Evolutionary conservation across 1,140 invertebrate species (phyloP).

Genomic region (Scylla paramamosain): DNA sequence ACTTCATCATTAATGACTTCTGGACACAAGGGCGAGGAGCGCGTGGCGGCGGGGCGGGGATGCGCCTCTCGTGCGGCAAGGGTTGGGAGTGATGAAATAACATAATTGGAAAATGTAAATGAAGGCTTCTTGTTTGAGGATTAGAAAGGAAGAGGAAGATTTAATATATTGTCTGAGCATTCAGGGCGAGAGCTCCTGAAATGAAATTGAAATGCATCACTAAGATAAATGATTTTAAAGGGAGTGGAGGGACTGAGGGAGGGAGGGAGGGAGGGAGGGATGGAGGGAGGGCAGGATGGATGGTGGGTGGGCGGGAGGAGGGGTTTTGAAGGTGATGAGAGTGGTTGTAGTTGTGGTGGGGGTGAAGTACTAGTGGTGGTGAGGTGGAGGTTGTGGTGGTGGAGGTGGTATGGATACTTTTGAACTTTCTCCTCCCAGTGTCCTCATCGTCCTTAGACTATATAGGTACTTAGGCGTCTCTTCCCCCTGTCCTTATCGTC

Average conservation of each 20-base stretch:
- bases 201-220: conserved; percentile 76
- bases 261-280: background rate
- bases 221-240: conserved; percentile 76
- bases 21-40: conserved; percentile 55
- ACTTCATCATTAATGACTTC: conserved; percentile 75
- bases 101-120: conserved; percentile 77
- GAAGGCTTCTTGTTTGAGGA: conserved; percentile 77
- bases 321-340: background rate
- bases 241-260: background rate
- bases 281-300: background rate
- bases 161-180: conserved; percentile 77
- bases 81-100: conserved; percentile 76
- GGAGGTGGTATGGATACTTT: no score
- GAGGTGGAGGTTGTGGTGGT: background rate
- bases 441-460: no score
- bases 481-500: background rate
- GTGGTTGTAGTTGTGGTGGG: background rate
- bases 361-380: background rate
- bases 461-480: no score
- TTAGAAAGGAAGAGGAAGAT: conserved; percentile 77
- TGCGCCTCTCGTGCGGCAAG: conserved; percentile 67
- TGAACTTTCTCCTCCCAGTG: no score
- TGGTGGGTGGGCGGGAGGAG: background rate
- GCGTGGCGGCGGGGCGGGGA: conserved; percentile 1
- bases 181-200: conserved; percentile 71